phyloP scores from a whole-genome alignment of 2,113 vertebrate genomes.

The Sturnira hondurensis region DNA sequence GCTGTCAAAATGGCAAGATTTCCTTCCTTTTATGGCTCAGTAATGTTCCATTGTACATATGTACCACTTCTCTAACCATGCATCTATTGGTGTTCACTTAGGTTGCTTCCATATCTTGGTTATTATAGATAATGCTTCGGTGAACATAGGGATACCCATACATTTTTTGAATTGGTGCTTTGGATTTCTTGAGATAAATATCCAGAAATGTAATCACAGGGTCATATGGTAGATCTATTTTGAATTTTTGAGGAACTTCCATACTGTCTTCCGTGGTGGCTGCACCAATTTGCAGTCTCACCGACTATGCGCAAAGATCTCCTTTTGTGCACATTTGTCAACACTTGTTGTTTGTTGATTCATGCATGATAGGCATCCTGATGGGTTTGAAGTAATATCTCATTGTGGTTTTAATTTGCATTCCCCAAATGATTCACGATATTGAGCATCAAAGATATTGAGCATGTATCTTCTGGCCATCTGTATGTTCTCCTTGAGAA shows the following conservation, averaged over 20 bases:
- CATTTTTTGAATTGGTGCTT: background rate
- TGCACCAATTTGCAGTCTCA: background rate
- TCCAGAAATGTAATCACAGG: background rate
- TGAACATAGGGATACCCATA: too few relatives aligned
- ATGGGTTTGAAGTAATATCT: background rate
- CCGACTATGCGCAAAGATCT: background rate
- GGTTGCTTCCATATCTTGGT: background rate
- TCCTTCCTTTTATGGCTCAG: background rate
- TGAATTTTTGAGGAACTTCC: background rate
- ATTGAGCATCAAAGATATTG: too few relatives aligned
- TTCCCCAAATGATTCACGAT: background rate
- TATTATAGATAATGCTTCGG: background rate
- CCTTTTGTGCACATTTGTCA: background rate
- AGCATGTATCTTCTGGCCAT: too few relatives aligned
- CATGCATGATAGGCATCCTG: background rate
- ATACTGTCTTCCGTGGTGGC: background rate
- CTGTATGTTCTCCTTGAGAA: too few relatives aligned
- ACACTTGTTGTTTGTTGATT: background rate
- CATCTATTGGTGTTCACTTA: background rate
- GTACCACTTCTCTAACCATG: background rate
- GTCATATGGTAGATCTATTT: background rate
- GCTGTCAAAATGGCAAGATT: background rate
- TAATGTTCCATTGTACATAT: background rate
- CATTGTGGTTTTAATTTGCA: background rate
- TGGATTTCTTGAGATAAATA: background rate